phyloP scores from a whole-genome alignment of 1,140 invertebrate species.

The Lepeophtheirus salmonis region DNA sequence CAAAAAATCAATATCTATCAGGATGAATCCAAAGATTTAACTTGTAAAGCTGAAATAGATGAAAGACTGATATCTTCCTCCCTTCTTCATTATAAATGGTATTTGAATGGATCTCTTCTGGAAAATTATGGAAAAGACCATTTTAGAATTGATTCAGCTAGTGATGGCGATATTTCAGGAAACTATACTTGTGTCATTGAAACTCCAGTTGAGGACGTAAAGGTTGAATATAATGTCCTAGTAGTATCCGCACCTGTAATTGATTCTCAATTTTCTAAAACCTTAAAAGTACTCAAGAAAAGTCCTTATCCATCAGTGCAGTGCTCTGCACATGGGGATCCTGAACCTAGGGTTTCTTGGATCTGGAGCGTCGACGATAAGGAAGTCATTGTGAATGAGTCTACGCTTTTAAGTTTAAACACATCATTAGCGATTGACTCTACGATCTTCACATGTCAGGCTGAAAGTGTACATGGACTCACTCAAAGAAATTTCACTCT shows the following conservation, averaged over 20 bases:
- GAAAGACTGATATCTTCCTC: no score
- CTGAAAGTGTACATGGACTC: background rate
- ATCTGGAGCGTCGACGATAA: background rate
- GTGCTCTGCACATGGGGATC: background rate
- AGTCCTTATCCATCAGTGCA: background rate
- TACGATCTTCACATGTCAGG: background rate
- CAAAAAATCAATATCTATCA: no score
- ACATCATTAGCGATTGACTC: background rate
- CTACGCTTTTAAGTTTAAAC: background rate
- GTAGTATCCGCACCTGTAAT: background rate
- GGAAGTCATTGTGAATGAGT: background rate
- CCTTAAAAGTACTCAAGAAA: background rate
- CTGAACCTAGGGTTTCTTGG: background rate
- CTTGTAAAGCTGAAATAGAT: no score
- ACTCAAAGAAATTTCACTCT: background rate
- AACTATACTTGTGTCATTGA: background rate
- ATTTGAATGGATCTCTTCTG: background rate
- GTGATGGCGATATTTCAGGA: no score
- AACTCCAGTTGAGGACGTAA: background rate
- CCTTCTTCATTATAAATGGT: no score
- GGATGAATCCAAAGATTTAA: no score
- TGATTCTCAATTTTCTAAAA: background rate
- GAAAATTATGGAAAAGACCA: background rate
- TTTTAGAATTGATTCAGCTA: no score
- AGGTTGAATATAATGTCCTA: background rate